These are phyloP conservation scores for Meta bourneti DNA, from an alignment of 2,888 invertebrate species.

Conservation along the genomic window DNA sequence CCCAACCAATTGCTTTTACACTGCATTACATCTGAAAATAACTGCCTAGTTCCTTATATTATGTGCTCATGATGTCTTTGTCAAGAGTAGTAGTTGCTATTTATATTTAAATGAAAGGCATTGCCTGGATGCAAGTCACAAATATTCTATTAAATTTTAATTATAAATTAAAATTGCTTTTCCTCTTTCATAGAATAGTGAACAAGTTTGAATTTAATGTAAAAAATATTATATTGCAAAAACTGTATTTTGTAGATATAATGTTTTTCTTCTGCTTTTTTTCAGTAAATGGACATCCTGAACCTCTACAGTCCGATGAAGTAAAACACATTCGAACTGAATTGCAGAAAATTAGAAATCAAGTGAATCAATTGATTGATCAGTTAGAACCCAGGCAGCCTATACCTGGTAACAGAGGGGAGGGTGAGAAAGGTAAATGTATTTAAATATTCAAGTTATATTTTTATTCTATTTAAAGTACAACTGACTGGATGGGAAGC, in stretches of 20 bases:
- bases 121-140: too few species aligned
- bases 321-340: conserved; percentile 83
- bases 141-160: too few species aligned
- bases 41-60: too few species aligned
- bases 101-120: too few species aligned
- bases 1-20: too few species aligned
- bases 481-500: background rate
- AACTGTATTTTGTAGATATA: background rate
- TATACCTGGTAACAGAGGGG: conserved; percentile 40
- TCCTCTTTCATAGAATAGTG: too few species aligned
- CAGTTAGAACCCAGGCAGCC: conserved; percentile 74
- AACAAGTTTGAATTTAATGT: too few species aligned
- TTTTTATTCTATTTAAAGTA: background rate
- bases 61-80: too few species aligned
- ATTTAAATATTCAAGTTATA: background rate
- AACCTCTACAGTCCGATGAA: conserved; percentile 81
- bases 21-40: too few species aligned
- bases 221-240: background rate
- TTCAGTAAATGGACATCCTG: conserved; percentile 81
- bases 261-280: background rate
- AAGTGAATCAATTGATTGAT: conserved; percentile 84
- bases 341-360: conserved; percentile 83
- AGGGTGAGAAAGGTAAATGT: conserved; percentile 64
- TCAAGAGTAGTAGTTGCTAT: too few species aligned
- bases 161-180: too few species aligned